phyloP scores from a whole-genome alignment of 2,888 invertebrate genomes.

The Abrostola triplasia region DNA sequence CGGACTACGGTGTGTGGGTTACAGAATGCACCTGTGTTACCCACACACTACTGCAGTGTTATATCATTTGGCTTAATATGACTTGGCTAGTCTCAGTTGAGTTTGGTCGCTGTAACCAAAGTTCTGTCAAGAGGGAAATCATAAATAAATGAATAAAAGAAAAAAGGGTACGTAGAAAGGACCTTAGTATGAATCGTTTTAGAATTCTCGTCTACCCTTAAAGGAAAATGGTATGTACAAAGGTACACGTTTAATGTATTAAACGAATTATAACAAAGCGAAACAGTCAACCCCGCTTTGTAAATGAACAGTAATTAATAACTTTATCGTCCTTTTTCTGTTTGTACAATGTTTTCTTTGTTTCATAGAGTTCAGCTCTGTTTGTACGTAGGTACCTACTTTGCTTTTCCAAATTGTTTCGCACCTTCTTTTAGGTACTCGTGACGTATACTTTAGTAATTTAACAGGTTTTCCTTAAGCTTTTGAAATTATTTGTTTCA shows the following conservation, averaged over 20 bases:
- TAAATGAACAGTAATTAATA: constrained; percentile 56
- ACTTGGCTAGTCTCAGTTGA: no score
- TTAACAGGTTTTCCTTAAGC: constrained; percentile 1
- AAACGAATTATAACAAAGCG: constrained; percentile 40
- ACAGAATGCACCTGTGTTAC: no score
- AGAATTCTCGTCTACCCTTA: neutral
- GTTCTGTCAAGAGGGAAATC: neutral
- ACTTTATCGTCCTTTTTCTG: constrained; percentile 46
- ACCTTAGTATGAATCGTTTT: neutral
- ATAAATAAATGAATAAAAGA: constrained; percentile 3
- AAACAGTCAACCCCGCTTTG: constrained; percentile 48
- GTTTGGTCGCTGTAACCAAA: no score
- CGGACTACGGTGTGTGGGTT: no score
- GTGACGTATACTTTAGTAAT: constrained; percentile 5
- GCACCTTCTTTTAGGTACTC: constrained; percentile 26
- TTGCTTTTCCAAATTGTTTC: constrained; percentile 41
- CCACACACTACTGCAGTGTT: no score
- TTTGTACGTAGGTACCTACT: constrained; percentile 32
- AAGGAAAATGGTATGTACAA: neutral
- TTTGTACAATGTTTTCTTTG: constrained; percentile 44
- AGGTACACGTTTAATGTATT: neutral
- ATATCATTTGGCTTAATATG: no score
- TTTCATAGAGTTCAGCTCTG: constrained; percentile 32
- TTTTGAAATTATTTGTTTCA: neutral
- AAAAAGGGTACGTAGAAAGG: neutral